Conservation (phyloP, 2,113 vertebrate genomes). For the Leptocoma aspasia region DNA sequence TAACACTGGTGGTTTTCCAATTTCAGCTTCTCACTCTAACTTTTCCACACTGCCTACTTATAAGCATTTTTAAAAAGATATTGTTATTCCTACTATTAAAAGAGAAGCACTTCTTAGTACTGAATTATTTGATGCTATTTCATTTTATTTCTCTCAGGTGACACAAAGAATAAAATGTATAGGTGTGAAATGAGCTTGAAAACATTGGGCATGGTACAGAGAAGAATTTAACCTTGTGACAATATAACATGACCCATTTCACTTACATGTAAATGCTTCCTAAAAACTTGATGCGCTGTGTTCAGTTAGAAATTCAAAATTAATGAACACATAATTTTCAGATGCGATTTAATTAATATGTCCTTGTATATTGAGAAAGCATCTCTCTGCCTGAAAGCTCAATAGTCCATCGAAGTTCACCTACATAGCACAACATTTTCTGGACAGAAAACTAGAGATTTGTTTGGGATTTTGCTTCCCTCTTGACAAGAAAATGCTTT, state of each 20-base stretch:
- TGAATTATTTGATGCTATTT: background rate
- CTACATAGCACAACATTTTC: background rate
- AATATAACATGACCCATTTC: background rate
- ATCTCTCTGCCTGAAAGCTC: background rate
- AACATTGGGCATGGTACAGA: background rate
- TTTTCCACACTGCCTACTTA: background rate
- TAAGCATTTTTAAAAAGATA: background rate
- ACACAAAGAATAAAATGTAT: background rate
- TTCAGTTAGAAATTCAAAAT: background rate
- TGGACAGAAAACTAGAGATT: background rate
- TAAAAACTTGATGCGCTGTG: background rate
- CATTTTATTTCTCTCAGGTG: background rate
- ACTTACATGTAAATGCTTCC: background rate
- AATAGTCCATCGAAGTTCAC: background rate
- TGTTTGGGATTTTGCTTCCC: accelerated
- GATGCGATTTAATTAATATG: background rate
- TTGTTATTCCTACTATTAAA: slow-evolving; percentile 17
- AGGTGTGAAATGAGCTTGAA: background rate
- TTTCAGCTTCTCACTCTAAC: background rate
- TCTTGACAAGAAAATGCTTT: background rate
- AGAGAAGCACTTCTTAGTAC: background rate
- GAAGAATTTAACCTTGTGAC: background rate
- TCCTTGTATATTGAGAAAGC: background rate
- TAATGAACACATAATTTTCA: background rate
- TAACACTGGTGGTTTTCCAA: background rate